Evolutionary conservation across 2,113 vertebrate species (phyloP).

Genomic region (Hyperoodon ampullatus): DNA sequence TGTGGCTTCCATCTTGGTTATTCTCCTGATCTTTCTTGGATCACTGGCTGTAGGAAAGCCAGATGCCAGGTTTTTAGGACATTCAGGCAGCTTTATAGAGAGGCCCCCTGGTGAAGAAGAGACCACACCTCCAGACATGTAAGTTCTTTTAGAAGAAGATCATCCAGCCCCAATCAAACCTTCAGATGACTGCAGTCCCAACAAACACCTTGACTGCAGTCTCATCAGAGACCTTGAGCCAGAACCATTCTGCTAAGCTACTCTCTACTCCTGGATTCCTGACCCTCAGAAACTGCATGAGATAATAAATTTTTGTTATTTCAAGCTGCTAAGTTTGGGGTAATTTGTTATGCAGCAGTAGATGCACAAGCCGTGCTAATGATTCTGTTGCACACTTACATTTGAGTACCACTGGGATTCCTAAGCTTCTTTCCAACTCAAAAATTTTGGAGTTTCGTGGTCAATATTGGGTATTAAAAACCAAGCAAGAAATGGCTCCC

Average conservation of each 20-base stretch:
- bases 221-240: not conserved
- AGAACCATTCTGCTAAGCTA: not conserved
- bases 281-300: not conserved
- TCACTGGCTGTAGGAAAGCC: not conserved
- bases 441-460: constrained; percentile 24
- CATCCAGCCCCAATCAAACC: not conserved
- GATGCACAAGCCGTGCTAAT: not conserved
- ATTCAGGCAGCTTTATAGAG: not conserved
- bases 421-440: constrained; percentile 8
- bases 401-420: not conserved
- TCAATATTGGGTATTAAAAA: constrained; percentile 36
- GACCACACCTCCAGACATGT: not conserved
- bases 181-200: not conserved
- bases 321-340: not conserved
- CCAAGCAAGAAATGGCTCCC: not conserved
- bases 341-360: not conserved
- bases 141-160: not conserved
- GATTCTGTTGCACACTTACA: not conserved
- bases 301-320: not conserved
- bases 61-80: not conserved
- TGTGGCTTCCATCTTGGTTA: not conserved
- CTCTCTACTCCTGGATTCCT: not conserved
- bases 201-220: not conserved
- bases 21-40: not conserved
- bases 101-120: not conserved